Evolutionary conservation across 2,797 vertebrate genomes (phyloP), one percentile per base, ranked within the genome.

Genomic region (Thripadectes ignobilis): DNA sequence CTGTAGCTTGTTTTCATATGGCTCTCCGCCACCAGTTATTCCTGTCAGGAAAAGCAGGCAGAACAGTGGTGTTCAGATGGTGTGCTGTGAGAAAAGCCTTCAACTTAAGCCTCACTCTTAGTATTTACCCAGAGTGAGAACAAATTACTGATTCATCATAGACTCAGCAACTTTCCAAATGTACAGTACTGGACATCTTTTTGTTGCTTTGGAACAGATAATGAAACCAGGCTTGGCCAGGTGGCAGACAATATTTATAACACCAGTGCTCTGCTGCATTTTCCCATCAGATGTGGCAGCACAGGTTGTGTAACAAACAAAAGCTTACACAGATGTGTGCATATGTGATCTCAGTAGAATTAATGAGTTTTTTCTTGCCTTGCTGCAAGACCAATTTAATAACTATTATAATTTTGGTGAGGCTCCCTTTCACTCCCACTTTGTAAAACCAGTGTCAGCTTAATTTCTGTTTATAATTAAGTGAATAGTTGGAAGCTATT

Each of bases 391-490:
- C 45, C 39, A 87, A 63, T 87, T 92, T 82, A 84, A 59, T 92
- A 94, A 81, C 76, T 68, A 73, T 51, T 49, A 10, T 30, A 79
- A 85, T 27, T 89, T 13, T 74, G 52, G 36, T 71, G 85, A 59
- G 34, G 19, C 34, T 92, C 21, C 63, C 55, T 79, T 78, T 73
- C 48, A 61, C n/a, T 94, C 20, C 36, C 8, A 29, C 39, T 73
- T 27, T 18, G 32, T 52, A 76, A 67, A 82, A 85, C 23, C 39
- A 41, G 4, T 83, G 61, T 69, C 84, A 85, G 71, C 55, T 39
- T 73, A 34, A 71, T 76, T 91, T 85, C 71, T 91, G 38, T 68
- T 83, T 73, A 52, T 69, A 91, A 78, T 80, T 85, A 84, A 84
- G 43, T 24, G 36, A 81, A 36, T 39, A 81, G 55, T 66, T 87